Base-by-base conservation (phyloP, 2,888 invertebrate species). In the Reticulitermes lucifugus region DNA sequence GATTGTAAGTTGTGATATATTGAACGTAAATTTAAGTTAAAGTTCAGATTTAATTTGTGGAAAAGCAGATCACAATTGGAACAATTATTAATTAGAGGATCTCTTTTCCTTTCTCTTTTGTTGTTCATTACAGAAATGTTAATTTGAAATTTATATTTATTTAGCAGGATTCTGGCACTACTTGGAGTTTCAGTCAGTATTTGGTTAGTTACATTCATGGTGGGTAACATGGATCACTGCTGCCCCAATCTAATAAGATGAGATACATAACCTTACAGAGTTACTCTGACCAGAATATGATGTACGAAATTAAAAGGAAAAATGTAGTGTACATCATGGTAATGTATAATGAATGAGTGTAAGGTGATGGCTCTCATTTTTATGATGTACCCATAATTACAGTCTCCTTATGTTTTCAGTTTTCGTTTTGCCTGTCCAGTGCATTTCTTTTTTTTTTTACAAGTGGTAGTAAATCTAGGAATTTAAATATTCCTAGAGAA, bases 101-200 rank as follows among this genome's bases (percentile, higher is more conserved):
- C 51, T 77, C 77, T 77, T 46, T 77, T 77, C 5, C n/a, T 25
- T n/a, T 25, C n/a, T 65, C n/a, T 77, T n/a, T 46, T 46, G 9
- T 46, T 46, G 21, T 77, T 65, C 65, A n/a, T 65, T 65, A 65
- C 25, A 10, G 14, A 18, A 65, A 65, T 1, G 6, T 10, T 65
- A n/a, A 14, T 65, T 65, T 65, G 25, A 65, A 46, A 51, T 46
- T 46, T 41, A 14, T 46, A 5, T 77, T 77, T 77, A n/a, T 46
- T 41, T 46, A 46, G 77, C 77, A 77, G 77, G 77, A 77, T 46
- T n/a, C 77, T 77, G 77, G 77, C 77, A 77, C 77, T 46, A 46
- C 5, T 77, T 41, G 46, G 75, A 77, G 46, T 46, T 77, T 22
- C 51, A n/a, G 2, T 77, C 41, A 43, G 77, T 41, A 73, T 65